Conservation (phyloP, 2,888 invertebrate species). For the Netelia melanura region DNA sequence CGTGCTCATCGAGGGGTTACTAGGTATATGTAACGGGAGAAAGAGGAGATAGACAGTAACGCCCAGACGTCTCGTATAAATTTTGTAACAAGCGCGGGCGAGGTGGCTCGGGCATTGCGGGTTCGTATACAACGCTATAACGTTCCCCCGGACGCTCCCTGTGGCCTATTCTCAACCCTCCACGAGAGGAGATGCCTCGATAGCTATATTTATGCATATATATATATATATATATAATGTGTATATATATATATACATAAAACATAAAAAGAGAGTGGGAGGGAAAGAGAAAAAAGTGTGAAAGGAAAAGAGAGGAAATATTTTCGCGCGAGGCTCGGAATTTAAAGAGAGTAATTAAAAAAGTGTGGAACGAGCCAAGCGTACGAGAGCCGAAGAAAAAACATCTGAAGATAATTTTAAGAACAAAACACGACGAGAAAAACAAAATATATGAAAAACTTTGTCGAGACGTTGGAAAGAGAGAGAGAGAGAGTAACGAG, state of each 20-base stretch:
- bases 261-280: too few relatives aligned
- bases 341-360: conserved; percentile 59
- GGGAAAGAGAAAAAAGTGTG: too few relatives aligned
- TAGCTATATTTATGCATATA: background rate
- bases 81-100: conserved; percentile 55
- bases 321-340: conserved; percentile 5
- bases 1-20: conserved; percentile 38
- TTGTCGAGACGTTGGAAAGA: conserved; percentile 17
- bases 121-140: conserved; percentile 5
- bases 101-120: background rate
- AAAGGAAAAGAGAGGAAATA: background rate
- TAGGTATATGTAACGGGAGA: conserved; percentile 24
- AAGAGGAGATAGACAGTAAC: conserved; percentile 8
- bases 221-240: background rate
- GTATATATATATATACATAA: background rate
- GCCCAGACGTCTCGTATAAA: conserved; percentile 55
- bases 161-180: background rate
- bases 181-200: background rate
- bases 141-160: conserved; percentile 26
- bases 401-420: conserved; percentile 2
- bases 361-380: conserved; percentile 9
- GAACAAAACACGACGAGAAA: background rate
- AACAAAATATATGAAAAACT: conserved; percentile 11
- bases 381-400: background rate
- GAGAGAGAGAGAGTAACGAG: conserved; percentile 12